Evolutionary conservation across 2,113 vertebrate genomes (phyloP), one percentile per base, ranked within the genome.

Genomic region (Aldabrachelys gigantea): DNA sequence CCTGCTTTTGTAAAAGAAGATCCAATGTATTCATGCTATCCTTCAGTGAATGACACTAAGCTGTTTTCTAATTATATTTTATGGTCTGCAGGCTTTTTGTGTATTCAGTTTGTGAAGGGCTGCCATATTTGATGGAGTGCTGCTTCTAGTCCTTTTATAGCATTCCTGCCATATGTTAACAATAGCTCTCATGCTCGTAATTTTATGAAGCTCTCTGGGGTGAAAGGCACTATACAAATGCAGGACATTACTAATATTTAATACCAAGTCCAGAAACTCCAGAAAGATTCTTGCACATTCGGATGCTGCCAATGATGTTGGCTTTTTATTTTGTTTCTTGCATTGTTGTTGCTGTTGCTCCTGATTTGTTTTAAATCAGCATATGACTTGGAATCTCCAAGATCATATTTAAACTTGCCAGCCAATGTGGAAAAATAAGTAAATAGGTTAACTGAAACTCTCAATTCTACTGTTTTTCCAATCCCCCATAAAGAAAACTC

Each of bases 31-130:
- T 84, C 29, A 87, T 4, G 80, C 56, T 8, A 85, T 65, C 57
- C 16, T 14, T 84, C 89, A 72, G 21, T 35, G 89, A 59, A 88
- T n/a, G 69, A 49, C 49, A 84, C 86, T 82, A 27, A 82, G 27
- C 10, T 86, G 76, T 86, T 91, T 89, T 86, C 62, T 69, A 69
- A 53, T 94, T 87, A 59, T 56, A 54, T 16, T 93, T 89, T n/a
- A 11, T 69, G 80, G 56, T 8, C 76, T 49, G 59, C 54, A 50
- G 19, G 12, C 79, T 76, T 91, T 81, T 84, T 57, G n/a, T 72
- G 29, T 65, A 78, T 87, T 92, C 82, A 49, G 10, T 86, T 44
- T 87, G 49, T 78, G 76, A 94, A 92, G 5, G 49, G 75, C 59
- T 84, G 41, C 13, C 91, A 65, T 72, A 29, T 88, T 88, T 87